Evolutionary conservation across 2,888 invertebrate genomes (phyloP).

Genomic region (Limnephilus marmoratus): DNA sequence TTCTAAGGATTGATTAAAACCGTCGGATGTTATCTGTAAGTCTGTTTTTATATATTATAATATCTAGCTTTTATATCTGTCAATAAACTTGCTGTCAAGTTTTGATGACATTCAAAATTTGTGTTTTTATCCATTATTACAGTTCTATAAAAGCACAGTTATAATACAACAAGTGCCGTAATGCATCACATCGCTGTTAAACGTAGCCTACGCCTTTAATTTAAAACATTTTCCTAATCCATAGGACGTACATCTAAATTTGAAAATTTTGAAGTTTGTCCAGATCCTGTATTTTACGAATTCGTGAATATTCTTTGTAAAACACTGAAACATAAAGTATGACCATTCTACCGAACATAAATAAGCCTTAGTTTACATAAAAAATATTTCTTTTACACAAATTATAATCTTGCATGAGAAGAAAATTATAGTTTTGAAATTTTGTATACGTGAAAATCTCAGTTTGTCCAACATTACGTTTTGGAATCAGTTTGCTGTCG

Average conservation of each 20-base stretch:
- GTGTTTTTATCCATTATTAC: background rate
- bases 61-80: background rate
- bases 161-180: background rate
- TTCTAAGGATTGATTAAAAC: conserved; percentile 56
- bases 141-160: background rate
- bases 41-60: conserved; percentile 18
- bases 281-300: background rate
- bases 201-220: background rate
- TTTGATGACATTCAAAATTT: conserved; percentile 5
- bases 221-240: background rate
- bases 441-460: conserved; percentile 38
- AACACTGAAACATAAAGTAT: background rate
- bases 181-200: background rate
- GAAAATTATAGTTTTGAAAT: conserved; percentile 32
- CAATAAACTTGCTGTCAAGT: conserved; percentile 16
- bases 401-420: background rate
- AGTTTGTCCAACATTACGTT: conserved; percentile 42
- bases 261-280: background rate
- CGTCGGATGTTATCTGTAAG: conserved; percentile 56
- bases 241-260: background rate
- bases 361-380: background rate
- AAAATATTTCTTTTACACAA: background rate
- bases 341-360: background rate
- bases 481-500: conserved; percentile 39
- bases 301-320: background rate